These are phyloP conservation scores for Odontocolon sp. DNA, from an alignment of 2,888 invertebrate genomes.

Conservation along the genomic window DNA sequence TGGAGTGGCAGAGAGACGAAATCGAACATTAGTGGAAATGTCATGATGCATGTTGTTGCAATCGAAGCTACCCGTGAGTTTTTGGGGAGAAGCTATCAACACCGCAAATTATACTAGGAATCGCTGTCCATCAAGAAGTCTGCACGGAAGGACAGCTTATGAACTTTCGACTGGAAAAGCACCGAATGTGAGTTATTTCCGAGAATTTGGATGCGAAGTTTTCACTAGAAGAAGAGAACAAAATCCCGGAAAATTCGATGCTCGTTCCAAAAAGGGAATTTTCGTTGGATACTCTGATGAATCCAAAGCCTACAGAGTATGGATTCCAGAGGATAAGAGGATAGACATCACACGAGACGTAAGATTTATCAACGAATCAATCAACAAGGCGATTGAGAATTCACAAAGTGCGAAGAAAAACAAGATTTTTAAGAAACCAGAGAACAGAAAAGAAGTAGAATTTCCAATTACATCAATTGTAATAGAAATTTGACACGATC, in stretches of 20 bases:
- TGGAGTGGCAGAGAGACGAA: slow-evolving; percentile 32
- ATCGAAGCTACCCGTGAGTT: background rate
- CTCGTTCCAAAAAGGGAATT: slow-evolving; percentile 25
- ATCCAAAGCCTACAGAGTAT: too few relatives aligned
- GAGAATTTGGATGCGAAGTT: slow-evolving; percentile 2
- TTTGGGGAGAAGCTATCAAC: slow-evolving; percentile 30
- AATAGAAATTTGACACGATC: too few relatives aligned
- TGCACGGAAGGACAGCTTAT: slow-evolving; percentile 2
- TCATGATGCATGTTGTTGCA: slow-evolving; percentile 37
- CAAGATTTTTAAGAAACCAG: too few relatives aligned
- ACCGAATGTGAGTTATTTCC: background rate
- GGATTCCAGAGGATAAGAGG: too few relatives aligned
- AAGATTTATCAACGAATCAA: too few relatives aligned
- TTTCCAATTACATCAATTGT: too few relatives aligned
- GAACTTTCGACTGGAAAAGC: slow-evolving; percentile 9
- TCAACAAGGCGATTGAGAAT: too few relatives aligned
- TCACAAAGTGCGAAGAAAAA: too few relatives aligned
- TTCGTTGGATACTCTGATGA: slow-evolving; percentile 36
- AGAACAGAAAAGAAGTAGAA: too few relatives aligned
- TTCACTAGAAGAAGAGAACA: slow-evolving; percentile 7
- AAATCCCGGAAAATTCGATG: slow-evolving; percentile 29
- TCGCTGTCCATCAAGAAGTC: slow-evolving; percentile 24
- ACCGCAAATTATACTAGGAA: slow-evolving; percentile 29
- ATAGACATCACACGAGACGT: too few relatives aligned
- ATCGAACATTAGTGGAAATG: too few relatives aligned